phyloP scores from a whole-genome alignment of 2,888 invertebrate genomes.

The Mactromeris polynyma region DNA sequence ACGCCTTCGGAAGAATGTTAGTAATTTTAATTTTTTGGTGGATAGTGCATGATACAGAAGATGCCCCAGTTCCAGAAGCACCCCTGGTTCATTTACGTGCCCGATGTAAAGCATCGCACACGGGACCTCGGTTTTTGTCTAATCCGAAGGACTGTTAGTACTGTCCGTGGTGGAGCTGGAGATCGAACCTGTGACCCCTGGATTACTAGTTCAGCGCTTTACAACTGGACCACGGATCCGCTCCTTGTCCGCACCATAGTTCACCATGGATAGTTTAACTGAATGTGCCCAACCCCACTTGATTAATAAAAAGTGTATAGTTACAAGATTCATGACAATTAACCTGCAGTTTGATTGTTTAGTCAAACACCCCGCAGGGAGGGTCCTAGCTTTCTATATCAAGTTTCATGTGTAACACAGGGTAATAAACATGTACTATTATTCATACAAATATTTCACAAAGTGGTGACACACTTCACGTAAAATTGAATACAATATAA shows the following conservation, averaged over 20 bases:
- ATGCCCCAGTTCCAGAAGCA: no score
- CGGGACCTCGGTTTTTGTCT: no score
- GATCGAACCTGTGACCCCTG: no score
- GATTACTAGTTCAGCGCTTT: no score
- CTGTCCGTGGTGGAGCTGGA: no score
- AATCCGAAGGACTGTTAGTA: no score
- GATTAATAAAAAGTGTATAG: neutral
- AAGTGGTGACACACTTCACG: neutral
- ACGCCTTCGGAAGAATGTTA: no score
- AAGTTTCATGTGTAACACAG: neutral
- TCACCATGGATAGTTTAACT: neutral
- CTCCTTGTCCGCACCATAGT: neutral
- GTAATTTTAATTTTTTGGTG: no score
- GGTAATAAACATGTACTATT: neutral
- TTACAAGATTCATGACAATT: neutral
- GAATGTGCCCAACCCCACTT: neutral
- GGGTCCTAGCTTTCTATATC: neutral
- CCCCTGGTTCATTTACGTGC: no score
- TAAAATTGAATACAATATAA: neutral
- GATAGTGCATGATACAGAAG: no score
- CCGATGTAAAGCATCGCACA: no score
- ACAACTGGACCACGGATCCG: no score
- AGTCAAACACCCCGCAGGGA: neutral
- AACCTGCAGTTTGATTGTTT: neutral
- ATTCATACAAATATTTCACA: neutral